These are phyloP conservation scores for Drosophila miranda DNA, from an alignment of 1,140 invertebrate genomes.

Conservation along the genomic window DNA sequence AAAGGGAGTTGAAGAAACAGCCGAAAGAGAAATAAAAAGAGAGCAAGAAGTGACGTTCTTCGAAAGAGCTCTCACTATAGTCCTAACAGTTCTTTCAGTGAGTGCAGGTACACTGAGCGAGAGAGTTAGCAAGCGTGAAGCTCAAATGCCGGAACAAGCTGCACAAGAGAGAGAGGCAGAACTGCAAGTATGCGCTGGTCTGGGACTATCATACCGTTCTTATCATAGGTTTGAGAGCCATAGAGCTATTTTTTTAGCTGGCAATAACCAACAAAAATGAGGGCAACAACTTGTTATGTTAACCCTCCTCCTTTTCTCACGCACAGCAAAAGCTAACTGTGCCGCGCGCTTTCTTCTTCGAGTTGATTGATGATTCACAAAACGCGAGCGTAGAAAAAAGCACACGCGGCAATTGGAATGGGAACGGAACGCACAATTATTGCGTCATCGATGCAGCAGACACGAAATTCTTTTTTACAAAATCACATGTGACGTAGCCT, in stretches of 20 bases:
- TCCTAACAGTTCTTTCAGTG: too few relatives aligned
- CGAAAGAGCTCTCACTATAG: too few relatives aligned
- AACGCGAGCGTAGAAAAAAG: conserved; percentile 39
- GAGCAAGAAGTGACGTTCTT: too few relatives aligned
- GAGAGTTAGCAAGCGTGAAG: background rate
- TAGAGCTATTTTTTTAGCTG: background rate
- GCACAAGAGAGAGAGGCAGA: background rate
- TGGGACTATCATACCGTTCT: conserved; percentile 9
- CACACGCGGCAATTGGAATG: conserved; percentile 60
- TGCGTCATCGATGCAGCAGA: conserved; percentile 67
- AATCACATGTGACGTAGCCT: conserved; percentile 45
- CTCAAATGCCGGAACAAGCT: background rate
- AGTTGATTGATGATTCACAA: conserved; percentile 62
- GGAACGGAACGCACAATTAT: conserved; percentile 20
- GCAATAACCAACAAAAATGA: conserved; percentile 12
- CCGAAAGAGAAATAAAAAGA: conserved; percentile 19
- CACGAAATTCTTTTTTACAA: conserved; percentile 35
- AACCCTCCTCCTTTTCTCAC: background rate
- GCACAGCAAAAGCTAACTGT: conserved; percentile 29
- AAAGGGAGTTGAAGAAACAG: background rate
- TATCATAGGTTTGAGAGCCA: conserved; percentile 15
- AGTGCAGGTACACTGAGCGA: too few relatives aligned
- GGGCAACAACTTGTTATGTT: conserved; percentile 29
- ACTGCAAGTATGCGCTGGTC: conserved; percentile 13
- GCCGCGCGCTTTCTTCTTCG: conserved; percentile 28